Base-by-base conservation (phyloP, 2,113 vertebrate species). In the Bungarus multicinctus region DNA sequence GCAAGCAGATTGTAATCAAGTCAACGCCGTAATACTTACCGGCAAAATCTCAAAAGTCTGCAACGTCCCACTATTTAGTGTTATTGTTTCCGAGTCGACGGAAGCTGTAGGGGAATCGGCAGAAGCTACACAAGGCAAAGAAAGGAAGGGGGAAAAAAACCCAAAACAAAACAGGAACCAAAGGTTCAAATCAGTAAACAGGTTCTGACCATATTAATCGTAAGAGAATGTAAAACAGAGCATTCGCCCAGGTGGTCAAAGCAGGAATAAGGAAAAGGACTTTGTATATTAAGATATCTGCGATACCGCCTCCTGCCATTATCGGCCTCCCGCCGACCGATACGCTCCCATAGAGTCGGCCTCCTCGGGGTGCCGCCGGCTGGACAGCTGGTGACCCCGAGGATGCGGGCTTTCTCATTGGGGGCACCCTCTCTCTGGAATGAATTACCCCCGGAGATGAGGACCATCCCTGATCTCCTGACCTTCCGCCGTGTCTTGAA, bases 21-120 rank as follows among this genome's bases (percentile, higher is more conserved):
- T 0, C 87, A 93, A 90, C 87, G 95, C 57, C 92, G 14, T 60
- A 20, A 91, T 93, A 98, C 98, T 98, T 97, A 99, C 99, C 88
- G 99, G 99, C 93, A 99, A 97, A 96, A 99, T 99, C 97, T 99
- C 99, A 96, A 99, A 99, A 34, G 99, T 98, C 96, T 99, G 99
- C 91, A 99, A 97, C 2, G 99, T 98, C 94, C 98, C 98, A 2
- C 98, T 97, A 95, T 99, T 99, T 94, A 99, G 98, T 1, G 99
- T 98, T 98, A 99, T 98, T 87, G 99, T 98, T 91, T 99, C 99
- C 2, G 98, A 97, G 81, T 99, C 99, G 93, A 97, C 96, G 91
- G 97, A 92, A 92, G 98, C 97, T 94, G 98, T 96, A 93, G 98
- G 95, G 39, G 98, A 97, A 87, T 98, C 98, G 0, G 98, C 92